Evolutionary conservation across 1,140 invertebrate genomes (phyloP).

Genomic region (Nephotettix cincticeps): DNA sequence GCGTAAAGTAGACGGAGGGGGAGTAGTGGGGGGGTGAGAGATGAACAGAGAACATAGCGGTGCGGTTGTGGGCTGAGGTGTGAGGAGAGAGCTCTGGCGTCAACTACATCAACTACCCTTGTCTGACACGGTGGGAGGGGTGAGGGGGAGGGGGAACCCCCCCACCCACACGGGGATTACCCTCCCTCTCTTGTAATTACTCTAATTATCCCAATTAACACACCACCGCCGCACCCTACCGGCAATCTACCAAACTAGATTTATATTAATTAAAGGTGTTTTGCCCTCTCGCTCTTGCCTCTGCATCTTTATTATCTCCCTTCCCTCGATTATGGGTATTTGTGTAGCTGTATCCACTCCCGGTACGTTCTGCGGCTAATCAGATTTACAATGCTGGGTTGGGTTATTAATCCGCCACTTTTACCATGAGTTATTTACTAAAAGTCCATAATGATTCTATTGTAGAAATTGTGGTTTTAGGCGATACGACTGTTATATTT

Average conservation of each 20-base stretch:
- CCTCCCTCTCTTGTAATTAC: constrained; percentile 24
- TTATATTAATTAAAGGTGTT: constrained; percentile 31
- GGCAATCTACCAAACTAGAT: constrained; percentile 26
- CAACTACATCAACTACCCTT: constrained; percentile 18
- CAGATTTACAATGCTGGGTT: no score
- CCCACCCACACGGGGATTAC: neutral
- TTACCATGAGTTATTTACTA: no score
- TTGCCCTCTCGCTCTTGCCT: neutral
- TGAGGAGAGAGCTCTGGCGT: neutral
- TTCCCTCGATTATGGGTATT: no score
- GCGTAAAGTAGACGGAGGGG: neutral
- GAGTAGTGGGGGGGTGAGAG: neutral
- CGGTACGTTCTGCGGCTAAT: no score
- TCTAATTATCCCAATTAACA: constrained; percentile 30
- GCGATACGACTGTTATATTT: no score
- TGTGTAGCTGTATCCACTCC: no score
- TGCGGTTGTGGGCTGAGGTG: neutral
- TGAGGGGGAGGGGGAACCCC: neutral
- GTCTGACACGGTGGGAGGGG: neutral
- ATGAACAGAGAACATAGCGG: neutral
- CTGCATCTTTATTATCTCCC: neutral
- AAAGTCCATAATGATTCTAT: no score
- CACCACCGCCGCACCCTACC: constrained; percentile 16
- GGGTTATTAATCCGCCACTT: no score
- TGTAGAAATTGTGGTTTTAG: no score